Percentiles rank a stretch among this genome's conserved stretches.
These are phyloP conservation scores for Mamestra brassicae DNA, from an alignment of 2,888 invertebrate genomes.

Conservation along the genomic window DNA sequence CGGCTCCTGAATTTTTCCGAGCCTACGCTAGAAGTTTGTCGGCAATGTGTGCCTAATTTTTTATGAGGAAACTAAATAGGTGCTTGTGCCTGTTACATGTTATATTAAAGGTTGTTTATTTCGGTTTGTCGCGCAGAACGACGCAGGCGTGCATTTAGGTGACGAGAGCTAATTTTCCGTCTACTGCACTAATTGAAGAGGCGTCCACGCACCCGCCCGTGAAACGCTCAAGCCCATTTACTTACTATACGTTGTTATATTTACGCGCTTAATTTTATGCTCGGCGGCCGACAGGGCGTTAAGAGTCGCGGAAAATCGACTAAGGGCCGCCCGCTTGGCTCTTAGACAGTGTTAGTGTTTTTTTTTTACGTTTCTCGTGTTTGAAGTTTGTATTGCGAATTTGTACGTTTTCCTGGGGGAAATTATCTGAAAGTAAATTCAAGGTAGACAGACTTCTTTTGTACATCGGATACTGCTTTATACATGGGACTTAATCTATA, in stretches of 20 bases:
- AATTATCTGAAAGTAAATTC: slow-evolving; percentile 28
- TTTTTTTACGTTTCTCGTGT: slow-evolving; percentile 28
- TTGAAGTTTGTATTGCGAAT: slow-evolving; percentile 39
- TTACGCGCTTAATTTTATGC: slow-evolving; percentile 61
- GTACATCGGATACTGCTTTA: slow-evolving; percentile 6
- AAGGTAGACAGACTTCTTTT: background rate
- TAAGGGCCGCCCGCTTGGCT: slow-evolving; percentile 14
- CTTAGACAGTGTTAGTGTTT: slow-evolving; percentile 21
- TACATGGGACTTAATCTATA: background rate
- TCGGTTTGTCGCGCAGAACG: slow-evolving; percentile 49
- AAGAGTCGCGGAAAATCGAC: slow-evolving; percentile 50
- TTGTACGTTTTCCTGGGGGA: slow-evolving; percentile 24
- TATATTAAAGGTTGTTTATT: slow-evolving; percentile 57
- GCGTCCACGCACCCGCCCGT: slow-evolving; percentile 69
- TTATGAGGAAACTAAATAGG: slow-evolving; percentile 20
- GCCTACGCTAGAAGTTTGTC: slow-evolving; percentile 23
- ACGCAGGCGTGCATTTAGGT: slow-evolving; percentile 65
- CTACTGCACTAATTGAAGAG: slow-evolving; percentile 79
- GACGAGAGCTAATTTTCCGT: slow-evolving; percentile 80
- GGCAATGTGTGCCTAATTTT: slow-evolving; percentile 12
- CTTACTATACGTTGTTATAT: slow-evolving; percentile 41
- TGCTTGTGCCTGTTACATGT: slow-evolving; percentile 10
- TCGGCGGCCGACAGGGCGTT: slow-evolving; percentile 39
- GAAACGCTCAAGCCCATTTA: slow-evolving; percentile 56
- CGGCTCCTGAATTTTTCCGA: slow-evolving; percentile 22